A percentile compares a stretch with the other conserved stretches of the same genome.
Evolutionary conservation across 2,888 invertebrate genomes (phyloP).

Genomic region (Mythimna lalbum): DNA sequence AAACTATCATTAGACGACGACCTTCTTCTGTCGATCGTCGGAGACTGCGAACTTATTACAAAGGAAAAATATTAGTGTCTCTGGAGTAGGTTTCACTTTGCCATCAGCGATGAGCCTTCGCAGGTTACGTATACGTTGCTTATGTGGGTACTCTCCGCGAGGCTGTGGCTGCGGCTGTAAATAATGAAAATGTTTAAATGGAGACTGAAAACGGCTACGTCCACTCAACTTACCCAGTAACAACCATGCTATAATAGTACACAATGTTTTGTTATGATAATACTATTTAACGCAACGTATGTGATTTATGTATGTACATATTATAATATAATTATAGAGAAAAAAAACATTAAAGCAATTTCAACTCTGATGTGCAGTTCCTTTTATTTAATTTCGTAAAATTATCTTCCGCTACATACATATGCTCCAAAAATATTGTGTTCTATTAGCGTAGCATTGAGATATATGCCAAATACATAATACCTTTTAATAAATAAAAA

Average conservation of each 20-base stretch:
- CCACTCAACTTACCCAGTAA: constrained; percentile 39
- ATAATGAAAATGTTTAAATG: constrained; percentile 36
- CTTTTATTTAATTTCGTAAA: constrained; percentile 54
- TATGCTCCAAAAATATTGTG: constrained; percentile 56
- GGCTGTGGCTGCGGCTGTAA: constrained; percentile 70
- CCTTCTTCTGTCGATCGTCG: constrained; percentile 80
- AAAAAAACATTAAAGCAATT: constrained; percentile 57
- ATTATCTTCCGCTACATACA: constrained; percentile 25
- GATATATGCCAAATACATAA: constrained; percentile 6
- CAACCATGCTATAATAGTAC: constrained; percentile 58
- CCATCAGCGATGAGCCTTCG: constrained; percentile 85
- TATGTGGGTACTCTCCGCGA: constrained; percentile 91
- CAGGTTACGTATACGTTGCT: constrained; percentile 91
- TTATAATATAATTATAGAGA: constrained; percentile 46
- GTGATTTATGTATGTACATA: constrained; percentile 61
- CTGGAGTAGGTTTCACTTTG: constrained; percentile 86
- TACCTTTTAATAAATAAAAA: background rate
- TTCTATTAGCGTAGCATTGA: constrained; percentile 58
- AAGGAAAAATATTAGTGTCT: constrained; percentile 88
- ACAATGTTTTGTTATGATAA: constrained; percentile 56
- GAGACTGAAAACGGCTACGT: constrained; percentile 48
- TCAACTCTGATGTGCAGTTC: constrained; percentile 54
- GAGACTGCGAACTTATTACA: constrained; percentile 89
- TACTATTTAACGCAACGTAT: constrained; percentile 48
- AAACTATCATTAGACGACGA: constrained; percentile 58